phyloP scores from a whole-genome alignment of 2,113 vertebrate species.

The Tyto alba region DNA sequence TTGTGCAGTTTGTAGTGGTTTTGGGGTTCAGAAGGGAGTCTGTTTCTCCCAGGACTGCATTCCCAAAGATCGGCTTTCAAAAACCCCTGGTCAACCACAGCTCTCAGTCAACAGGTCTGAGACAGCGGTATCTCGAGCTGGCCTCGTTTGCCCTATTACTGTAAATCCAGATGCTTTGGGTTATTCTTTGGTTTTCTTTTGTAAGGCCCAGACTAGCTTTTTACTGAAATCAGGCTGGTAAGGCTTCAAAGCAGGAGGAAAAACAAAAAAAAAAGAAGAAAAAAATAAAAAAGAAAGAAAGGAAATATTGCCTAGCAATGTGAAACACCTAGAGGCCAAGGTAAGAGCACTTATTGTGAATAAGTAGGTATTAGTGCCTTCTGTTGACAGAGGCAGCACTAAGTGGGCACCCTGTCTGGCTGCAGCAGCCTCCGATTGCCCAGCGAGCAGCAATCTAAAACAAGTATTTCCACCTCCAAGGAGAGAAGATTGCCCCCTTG shows the following conservation, averaged over 20 bases:
- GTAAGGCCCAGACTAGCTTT: not conserved
- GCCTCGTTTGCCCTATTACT: not conserved
- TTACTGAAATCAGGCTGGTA: not conserved
- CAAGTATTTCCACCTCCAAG: not conserved
- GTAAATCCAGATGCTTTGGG: not conserved
- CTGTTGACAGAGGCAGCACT: conserved; percentile 11
- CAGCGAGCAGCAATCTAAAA: not conserved
- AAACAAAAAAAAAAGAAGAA: fast-evolving
- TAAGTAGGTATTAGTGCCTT: not conserved
- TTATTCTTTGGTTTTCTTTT: not conserved
- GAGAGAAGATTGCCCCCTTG: not conserved
- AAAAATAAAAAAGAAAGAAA: not conserved
- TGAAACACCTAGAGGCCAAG: not conserved
- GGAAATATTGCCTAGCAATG: not conserved
- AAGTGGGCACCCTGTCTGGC: not conserved
- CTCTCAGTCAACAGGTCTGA: fast-evolving
- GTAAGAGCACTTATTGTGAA: not conserved
- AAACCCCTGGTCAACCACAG: not conserved
- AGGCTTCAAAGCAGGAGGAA: not conserved
- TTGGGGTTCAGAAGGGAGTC: not conserved
- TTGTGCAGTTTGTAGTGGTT: not conserved
- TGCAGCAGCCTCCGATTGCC: not conserved
- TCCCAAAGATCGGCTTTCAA: not conserved
- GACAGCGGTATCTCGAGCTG: fast-evolving
- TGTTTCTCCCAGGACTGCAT: not conserved